Base-by-base conservation (phyloP, 2,888 invertebrate species). In the Hirudinaria manillensis region DNA sequence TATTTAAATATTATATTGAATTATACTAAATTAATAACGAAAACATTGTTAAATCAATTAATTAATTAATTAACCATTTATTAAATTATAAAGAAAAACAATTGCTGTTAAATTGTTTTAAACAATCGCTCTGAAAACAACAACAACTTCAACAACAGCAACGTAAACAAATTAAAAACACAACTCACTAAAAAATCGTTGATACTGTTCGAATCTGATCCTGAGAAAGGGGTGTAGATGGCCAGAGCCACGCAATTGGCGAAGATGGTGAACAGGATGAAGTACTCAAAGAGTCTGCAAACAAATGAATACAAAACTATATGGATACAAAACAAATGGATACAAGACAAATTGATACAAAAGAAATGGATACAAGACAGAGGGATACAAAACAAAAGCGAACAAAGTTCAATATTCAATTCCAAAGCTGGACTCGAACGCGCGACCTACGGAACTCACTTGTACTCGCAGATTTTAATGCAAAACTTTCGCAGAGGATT, bases 171-270 rank as follows among this genome's bases (percentile, higher is more conserved):
- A 19, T 27, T 29, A 1, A 16, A 7, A 61, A 16, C n/a, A 61
- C n/a, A 1, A 90, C 92, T 92, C 89, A 97, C 98, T 90, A 99
- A 90, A 87, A 92, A 91, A 85, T 91, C 90, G 88, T 99, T 99
- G 84, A 94, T 93, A 84, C 91, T 90, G 87, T 99, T 98, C 80
- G 98, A 96, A 88, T 99, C 99, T 83, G 93, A 90, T 86, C 89
- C 90, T 21, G 99, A 98, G 88, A 94, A 99, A 76, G 99, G 99
- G 82, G 97, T 98, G 89, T 93, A 96, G 82, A 98, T 93, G 81
- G 98, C 98, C 86, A 99, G 90, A 81, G 98, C 98, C 84, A 98
- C 92, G 89, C 99, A 99, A 88, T 99, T 99, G 83, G 97, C 96
- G 87, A 98, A 97, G 86, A 99, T 99, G 81, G 98, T 99, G 84